Conservation (phyloP, 2,797 vertebrate species). For the Sebastes iracundus region DNA sequence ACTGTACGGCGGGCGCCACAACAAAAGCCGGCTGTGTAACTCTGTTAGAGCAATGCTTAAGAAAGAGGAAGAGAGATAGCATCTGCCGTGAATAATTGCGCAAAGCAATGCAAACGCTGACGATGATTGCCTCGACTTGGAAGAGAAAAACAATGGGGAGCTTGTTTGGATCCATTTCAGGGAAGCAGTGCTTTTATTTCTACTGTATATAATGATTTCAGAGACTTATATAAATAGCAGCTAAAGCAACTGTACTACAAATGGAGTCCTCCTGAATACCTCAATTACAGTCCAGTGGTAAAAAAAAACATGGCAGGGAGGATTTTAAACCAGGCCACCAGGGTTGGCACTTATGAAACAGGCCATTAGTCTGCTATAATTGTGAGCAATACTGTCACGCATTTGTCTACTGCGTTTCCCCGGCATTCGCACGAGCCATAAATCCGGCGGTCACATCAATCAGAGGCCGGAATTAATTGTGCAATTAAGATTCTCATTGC, state of each 20-base stretch:
- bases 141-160: conserved; percentile 42
- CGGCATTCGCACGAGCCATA: conserved; percentile 63
- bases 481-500: conserved; percentile 85
- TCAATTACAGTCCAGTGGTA: conserved; percentile 42
- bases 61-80: conserved; percentile 50
- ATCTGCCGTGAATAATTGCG: conserved; percentile 67
- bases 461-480: conserved; percentile 82
- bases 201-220: conserved; percentile 14
- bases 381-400: conserved; percentile 72
- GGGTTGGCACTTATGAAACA: conserved; percentile 59
- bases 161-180: conserved; percentile 30
- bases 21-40: conserved; percentile 39
- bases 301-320: conserved; percentile 32
- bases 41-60: conserved; percentile 19
- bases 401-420: conserved; percentile 66
- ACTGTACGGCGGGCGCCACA: conserved; percentile 17
- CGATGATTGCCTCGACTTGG: conserved; percentile 11
- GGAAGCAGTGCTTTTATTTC: conserved; percentile 9
- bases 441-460: conserved; percentile 83
- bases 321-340: conserved; percentile 54
- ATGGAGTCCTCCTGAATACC: conserved; percentile 20
- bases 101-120: conserved; percentile 23
- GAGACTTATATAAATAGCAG: neutral
- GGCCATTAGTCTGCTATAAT: conserved; percentile 75
- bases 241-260: conserved; percentile 19